Evolutionary conservation across 2,797 vertebrate species (phyloP).

Genomic region (Hydrophis major): DNA sequence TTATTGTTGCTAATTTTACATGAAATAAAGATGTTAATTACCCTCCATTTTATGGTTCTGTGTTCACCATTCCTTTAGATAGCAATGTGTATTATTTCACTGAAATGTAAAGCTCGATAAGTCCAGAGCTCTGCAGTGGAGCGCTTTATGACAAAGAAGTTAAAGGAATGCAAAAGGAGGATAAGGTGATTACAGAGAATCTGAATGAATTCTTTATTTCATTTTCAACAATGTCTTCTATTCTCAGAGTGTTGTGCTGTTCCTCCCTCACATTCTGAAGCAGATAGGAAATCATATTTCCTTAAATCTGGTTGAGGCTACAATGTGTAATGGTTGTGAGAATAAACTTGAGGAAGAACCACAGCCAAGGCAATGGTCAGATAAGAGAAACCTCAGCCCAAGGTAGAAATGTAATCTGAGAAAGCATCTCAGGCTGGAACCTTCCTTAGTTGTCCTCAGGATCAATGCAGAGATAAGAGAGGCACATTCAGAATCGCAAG

Average conservation of each 20-base stretch:
- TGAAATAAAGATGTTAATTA: background rate
- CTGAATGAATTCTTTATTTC: background rate
- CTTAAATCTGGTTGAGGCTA: background rate
- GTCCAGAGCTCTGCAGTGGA: background rate
- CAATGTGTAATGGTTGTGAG: background rate
- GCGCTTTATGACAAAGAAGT: background rate
- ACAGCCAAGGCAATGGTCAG: background rate
- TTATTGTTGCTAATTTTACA: background rate
- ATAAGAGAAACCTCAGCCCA: background rate
- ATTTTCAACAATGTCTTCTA: background rate
- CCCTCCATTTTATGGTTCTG: background rate
- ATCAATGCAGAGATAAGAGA: background rate
- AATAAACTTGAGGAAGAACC: background rate
- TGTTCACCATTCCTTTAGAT: background rate
- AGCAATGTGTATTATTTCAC: background rate
- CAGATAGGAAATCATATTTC: background rate
- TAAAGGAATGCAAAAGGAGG: background rate
- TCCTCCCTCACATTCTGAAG: background rate
- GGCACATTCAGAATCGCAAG: background rate
- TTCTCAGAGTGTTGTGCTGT: background rate
- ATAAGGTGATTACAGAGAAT: background rate
- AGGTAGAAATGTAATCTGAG: background rate
- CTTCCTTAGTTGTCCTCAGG: background rate
- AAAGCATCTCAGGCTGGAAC: background rate
- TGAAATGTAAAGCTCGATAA: background rate